Evolutionary conservation across 30 jellyfish, hydroid and myxozoan species (phyloP).

Genomic region (Turritopsis dohrnii): DNA sequence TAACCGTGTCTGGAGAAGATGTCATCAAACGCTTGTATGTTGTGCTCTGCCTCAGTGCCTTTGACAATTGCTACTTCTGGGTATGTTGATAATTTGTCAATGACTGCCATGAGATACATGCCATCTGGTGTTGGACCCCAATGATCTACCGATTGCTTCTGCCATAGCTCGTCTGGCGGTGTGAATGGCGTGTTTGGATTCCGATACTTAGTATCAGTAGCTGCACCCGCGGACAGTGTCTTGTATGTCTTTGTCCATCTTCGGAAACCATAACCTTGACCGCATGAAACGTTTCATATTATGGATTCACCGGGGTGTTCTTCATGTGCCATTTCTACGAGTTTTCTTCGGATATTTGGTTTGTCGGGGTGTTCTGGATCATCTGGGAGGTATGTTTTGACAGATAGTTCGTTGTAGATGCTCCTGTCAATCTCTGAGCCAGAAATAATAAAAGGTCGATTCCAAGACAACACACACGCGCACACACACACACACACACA

Average conservation of each 20-base stretch:
- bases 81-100: conserved; percentile 6
- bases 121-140: conserved; percentile 33
- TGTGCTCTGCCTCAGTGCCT: conserved; percentile 28
- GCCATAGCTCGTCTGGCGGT: conserved; percentile 28
- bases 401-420: too few species aligned
- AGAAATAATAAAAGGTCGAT: too few species aligned
- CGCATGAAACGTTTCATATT: conserved; percentile 33
- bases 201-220: conserved; percentile 24
- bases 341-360: conserved; percentile 17
- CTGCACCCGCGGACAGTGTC: conserved; percentile 21
- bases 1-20: conserved; percentile 29
- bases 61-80: conserved; percentile 27
- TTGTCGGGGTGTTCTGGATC: neutral
- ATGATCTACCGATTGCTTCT: conserved; percentile 27
- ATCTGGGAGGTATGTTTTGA: conserved; percentile 10
- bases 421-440: too few species aligned
- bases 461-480: too few species aligned
- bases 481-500: too few species aligned
- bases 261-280: conserved; percentile 17
- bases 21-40: conserved; percentile 24
- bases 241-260: conserved; percentile 15
- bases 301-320: conserved; percentile 35
- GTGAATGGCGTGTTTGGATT: conserved; percentile 26
- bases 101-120: conserved; percentile 25
- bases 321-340: conserved; percentile 21